phyloP scores from a whole-genome alignment of 2,113 vertebrate species.

The Chunga burmeisteri region DNA sequence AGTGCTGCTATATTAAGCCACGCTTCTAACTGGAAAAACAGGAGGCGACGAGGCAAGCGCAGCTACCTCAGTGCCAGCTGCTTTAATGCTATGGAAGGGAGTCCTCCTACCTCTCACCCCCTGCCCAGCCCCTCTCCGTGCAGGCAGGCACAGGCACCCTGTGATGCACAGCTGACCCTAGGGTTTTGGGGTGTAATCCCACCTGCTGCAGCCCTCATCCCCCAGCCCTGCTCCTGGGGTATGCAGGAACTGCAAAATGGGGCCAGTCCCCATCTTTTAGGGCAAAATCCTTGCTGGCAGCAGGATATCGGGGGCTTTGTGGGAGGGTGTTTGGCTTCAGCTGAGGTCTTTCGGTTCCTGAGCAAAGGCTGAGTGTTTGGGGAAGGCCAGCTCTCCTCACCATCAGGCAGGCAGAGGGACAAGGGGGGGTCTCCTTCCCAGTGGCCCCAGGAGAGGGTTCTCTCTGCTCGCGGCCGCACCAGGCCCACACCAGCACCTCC shows the following conservation, averaged over 20 bases:
- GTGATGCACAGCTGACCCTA: background rate
- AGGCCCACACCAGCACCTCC: too few species aligned
- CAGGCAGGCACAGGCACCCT: background rate
- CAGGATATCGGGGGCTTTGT: background rate
- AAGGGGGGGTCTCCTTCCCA: background rate
- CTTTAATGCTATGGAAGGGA: background rate
- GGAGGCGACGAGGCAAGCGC: background rate
- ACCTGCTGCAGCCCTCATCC: background rate
- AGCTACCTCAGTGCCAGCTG: background rate
- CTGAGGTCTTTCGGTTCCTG: background rate
- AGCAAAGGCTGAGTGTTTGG: background rate
- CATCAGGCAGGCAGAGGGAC: background rate
- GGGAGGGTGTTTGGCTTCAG: background rate
- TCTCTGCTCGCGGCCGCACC: background rate
- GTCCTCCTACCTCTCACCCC: background rate
- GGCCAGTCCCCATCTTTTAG: background rate
- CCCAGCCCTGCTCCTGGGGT: background rate
- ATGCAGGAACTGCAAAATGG: background rate
- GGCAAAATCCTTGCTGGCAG: background rate
- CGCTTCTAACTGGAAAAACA: conserved; percentile 52
- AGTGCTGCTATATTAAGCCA: conserved; percentile 63
- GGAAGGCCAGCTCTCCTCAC: background rate
- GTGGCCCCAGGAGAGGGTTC: background rate
- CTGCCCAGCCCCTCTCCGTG: background rate
- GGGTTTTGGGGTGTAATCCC: background rate